Evolutionary conservation across 2,113 vertebrate species (phyloP).

Genomic region (Petrocephalus zakoni): DNA sequence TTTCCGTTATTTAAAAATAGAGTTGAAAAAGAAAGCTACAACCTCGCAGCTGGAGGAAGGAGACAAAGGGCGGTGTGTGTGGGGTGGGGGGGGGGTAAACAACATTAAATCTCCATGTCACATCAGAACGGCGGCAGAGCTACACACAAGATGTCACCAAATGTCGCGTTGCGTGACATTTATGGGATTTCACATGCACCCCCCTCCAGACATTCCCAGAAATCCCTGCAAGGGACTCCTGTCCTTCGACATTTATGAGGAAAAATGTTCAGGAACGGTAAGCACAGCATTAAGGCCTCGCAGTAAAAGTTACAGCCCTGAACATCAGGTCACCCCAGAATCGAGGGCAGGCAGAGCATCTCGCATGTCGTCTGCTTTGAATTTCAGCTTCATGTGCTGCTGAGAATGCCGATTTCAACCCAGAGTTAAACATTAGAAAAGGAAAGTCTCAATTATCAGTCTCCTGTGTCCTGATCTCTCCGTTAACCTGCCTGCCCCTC

Average conservation of each 20-base stretch:
- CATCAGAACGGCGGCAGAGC: slow-evolving; percentile 45
- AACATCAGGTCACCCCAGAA: background rate
- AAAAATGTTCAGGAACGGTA: background rate
- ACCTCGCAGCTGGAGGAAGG: background rate
- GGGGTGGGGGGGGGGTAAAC: slow-evolving; percentile 8
- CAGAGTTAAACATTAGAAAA: background rate
- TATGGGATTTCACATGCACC: slow-evolving; percentile 34
- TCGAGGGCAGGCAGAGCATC: background rate
- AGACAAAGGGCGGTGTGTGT: slow-evolving; percentile 11
- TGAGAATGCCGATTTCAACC: background rate
- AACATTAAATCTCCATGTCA: slow-evolving; percentile 40
- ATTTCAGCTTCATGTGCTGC: background rate
- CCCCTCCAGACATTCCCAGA: background rate
- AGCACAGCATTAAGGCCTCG: background rate
- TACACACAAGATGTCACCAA: slow-evolving; percentile 44
- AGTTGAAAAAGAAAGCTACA: background rate
- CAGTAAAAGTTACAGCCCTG: background rate
- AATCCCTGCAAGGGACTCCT: background rate
- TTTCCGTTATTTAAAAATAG: background rate
- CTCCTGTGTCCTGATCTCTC: background rate
- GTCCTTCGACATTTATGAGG: background rate
- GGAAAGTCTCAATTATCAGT: background rate
- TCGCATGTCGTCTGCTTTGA: background rate
- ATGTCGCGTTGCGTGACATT: slow-evolving; percentile 52
- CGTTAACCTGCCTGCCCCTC: background rate